These are phyloP conservation scores for Drosophila trichaetosa DNA, from an alignment of 2,888 invertebrate genomes.

Conservation along the genomic window DNA sequence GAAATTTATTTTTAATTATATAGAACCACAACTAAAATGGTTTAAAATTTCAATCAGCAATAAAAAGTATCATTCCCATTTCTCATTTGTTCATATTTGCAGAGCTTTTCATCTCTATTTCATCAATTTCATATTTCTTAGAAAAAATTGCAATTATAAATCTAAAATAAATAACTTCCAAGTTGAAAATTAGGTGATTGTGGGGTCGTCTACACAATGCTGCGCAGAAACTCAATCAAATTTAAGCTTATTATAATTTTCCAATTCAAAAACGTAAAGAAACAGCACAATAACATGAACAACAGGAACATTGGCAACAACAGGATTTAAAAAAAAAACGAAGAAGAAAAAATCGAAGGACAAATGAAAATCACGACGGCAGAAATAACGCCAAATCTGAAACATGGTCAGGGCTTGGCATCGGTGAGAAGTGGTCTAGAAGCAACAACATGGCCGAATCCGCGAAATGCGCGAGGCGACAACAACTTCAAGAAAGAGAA, in stretches of 20 bases:
- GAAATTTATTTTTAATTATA: neutral
- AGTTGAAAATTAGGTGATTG: constrained; percentile 20
- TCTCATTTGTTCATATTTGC: neutral
- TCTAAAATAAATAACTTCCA: constrained; percentile 5
- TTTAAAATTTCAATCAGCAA: neutral
- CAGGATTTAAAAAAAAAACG: constrained; percentile 13
- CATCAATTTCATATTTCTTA: neutral
- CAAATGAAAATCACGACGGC: constrained; percentile 22
- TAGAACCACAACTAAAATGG: neutral
- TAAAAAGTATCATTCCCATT: neutral
- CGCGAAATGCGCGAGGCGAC: constrained; percentile 41
- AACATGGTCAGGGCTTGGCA: constrained; percentile 32
- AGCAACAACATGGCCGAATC: constrained; percentile 44
- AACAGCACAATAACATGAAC: constrained; percentile 35
- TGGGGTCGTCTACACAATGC: constrained; percentile 4
- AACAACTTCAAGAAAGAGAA: constrained; percentile 44
- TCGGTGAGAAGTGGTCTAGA: constrained; percentile 30
- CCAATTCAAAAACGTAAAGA: constrained; percentile 34
- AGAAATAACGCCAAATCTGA: constrained; percentile 41
- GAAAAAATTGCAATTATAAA: neutral
- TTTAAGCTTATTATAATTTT: constrained; percentile 73
- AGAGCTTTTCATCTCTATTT: neutral
- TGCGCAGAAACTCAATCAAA: constrained; percentile 69
- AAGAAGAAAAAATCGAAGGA: constrained; percentile 11
- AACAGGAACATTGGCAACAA: constrained; percentile 42